phyloP scores from a whole-genome alignment of 1,140 invertebrate genomes.

The Babylonia areolata region DNA sequence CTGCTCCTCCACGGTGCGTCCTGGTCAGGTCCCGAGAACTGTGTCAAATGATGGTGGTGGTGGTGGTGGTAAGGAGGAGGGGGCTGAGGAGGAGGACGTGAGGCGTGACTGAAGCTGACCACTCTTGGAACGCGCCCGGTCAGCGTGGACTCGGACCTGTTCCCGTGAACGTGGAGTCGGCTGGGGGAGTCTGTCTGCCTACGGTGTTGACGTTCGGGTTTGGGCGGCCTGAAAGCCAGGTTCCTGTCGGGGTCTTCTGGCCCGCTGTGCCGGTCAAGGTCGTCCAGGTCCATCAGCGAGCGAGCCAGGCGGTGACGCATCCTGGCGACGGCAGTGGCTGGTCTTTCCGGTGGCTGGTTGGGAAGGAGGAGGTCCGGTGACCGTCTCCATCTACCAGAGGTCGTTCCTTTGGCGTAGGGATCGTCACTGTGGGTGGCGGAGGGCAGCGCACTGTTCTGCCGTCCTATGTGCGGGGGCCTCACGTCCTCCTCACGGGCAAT shows the following conservation, averaged over 20 bases:
- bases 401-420: background rate
- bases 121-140: background rate
- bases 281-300: conserved; percentile 24
- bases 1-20: background rate
- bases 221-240: background rate
- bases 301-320: conserved; percentile 24
- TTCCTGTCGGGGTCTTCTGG: background rate
- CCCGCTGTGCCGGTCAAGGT: background rate
- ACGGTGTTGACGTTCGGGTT: background rate
- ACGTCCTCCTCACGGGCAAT: background rate
- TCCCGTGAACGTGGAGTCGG: background rate
- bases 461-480: background rate
- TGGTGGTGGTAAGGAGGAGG: background rate
- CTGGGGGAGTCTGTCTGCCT: background rate
- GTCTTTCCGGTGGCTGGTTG: background rate
- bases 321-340: conserved; percentile 16
- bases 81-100: background rate
- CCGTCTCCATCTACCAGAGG: background rate
- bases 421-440: background rate
- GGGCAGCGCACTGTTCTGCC: background rate
- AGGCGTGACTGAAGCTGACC: background rate
- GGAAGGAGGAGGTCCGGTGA: background rate
- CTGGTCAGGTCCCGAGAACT: background rate
- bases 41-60: too few relatives aligned
- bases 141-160: background rate